Evolutionary conservation across 2,113 vertebrate species (phyloP), one percentile per base, ranked within the genome.

Genomic region (Rhipidura dahli): DNA sequence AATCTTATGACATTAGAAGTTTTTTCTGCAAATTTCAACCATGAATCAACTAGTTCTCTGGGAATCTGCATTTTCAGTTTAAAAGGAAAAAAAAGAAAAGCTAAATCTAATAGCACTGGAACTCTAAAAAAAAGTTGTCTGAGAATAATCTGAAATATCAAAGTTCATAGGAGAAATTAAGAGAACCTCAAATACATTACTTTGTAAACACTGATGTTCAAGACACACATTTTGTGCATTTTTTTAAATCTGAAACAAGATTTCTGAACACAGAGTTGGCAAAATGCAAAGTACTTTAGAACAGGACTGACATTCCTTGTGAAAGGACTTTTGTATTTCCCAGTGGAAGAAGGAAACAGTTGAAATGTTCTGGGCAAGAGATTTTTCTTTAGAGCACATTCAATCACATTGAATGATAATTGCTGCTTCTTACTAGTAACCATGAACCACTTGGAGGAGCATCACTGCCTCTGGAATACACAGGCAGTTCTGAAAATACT

Each of bases 401-500:
- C n/a, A 87, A n/a, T 57, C 81, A 71, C 37, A 75, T 87, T 64
- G 89, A 60, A 75, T 51, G 49, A 65, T 69, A 95, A 76, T 65
- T 91, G 37, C 15, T 65, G 23, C 35, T 65, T 83, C 59, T 60
- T 64, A 42, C 40, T 82, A 82, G 51, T 79, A 89, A 61, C 31
- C 31, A 42, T 27, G 65, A 85, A 35, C 26, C 7, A 65, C 30
- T 79, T 50, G 30, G 49, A 93, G 54, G 35, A 87, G 40, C 65
- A 61, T 68, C 6, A 7, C 24, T 90, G 56, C 39, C 26, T 87
- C 56, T 75, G 49, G 86, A 91, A 85, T 50, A 82, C 24, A 84
- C 49, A 91, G 77, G 31, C 45, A 61, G 51, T 57, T 94, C 53
- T 79, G 61, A 89, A 93, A 93, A 84, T n/a, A 70, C 61, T 82